Base-by-base conservation (phyloP, 2,113 vertebrate species). In the Aptenodytes forsteri region DNA sequence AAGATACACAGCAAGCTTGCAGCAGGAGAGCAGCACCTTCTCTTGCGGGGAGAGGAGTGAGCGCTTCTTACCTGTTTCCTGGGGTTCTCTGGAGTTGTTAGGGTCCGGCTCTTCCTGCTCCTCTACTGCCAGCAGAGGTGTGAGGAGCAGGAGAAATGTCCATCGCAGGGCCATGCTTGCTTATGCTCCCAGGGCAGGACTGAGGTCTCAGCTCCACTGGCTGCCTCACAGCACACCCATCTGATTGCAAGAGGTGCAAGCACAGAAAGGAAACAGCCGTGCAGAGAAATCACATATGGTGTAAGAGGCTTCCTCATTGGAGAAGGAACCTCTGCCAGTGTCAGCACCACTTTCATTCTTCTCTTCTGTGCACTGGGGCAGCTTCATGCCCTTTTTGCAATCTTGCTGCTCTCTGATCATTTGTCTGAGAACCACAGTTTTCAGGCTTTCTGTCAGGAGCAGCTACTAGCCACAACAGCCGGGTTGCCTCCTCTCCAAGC, bases 281-380 rank as follows among this genome's bases (percentile, higher is more conserved):
- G 0, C 62, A 92, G 71, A 92, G 59, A 88, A 88, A 88, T 88
- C 90, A 54, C 64, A 44, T 67, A 76, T 42, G 72, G 64, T 89
- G 50, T 76, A 92, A 95, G 72, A 94, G 54, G 93, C 95, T 97
- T 97, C 96, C 96, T 97, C 90, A 90, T 67, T 86, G 95, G 85
- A 95, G 83, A 95, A 34, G 88, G 80, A 97, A 94, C 66, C 30
- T 85, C 82, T 0, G 0, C 47, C 50, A 50, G 34, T 26, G 36
- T 11, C 78, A 93, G 85, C 0, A 0, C 42, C 1, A 38, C 62
- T 77, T 91, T 92, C 20, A 3, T 90, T 96, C 80, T 83, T 89
- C 82, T 69, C 71, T 54, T 55, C 49, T 58, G 29, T 62, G 44
- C 19, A 13, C 66, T 0, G 1, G 21, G 34, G 25, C 27, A n/a